Base-by-base conservation (phyloP, 2,888 invertebrate species). In the Nebria brevicollis region DNA sequence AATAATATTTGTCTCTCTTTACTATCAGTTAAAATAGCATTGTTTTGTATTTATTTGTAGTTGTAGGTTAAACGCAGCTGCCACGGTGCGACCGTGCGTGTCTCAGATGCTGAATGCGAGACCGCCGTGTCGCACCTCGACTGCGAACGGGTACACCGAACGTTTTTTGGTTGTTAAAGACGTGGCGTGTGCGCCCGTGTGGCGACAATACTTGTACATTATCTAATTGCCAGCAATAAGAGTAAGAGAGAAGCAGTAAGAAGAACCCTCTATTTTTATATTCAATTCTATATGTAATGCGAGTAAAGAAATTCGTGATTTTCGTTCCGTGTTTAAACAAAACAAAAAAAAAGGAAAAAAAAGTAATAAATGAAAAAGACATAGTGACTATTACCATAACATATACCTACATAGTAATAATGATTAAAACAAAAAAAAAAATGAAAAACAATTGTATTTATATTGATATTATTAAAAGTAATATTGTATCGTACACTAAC, bases 241-340 rank as follows among this genome's bases (percentile, higher is more conserved):
- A 87, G 88, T 89, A 89, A 77, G 88, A 89, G 88, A 89, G 88
- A 89, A 86, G 87, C 88, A 89, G 88, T 88, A 88, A 87, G 77
- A 78, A 83, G 88, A 88, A 89, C 89, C 89, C 89, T 89, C 90
- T 90, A 90, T 90, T 90, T 90, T 90, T 90, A 88, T 90, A 90
- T 88, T 88, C 87, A 87, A 89, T 88, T 88, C 88, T 88, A 87
- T 87, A 86, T 87, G 85, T 86, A 86, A 86, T 87, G 87, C 77
- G 70, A 87, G 83, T 85, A 86, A 86, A 85, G 85, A 86, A 83
- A 75, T 80, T 83, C 82, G 82, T 77, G 78, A 82, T 75, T 75
- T 82, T 77, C 25, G 83, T 76, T 72, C 73, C 73, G 73, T 42
- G 42, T 70, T 70, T 70, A 34, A 70, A 25, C 7, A 70, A 70